Base-by-base conservation (phyloP, 2,888 invertebrate genomes). In the Lithosia quadra region DNA sequence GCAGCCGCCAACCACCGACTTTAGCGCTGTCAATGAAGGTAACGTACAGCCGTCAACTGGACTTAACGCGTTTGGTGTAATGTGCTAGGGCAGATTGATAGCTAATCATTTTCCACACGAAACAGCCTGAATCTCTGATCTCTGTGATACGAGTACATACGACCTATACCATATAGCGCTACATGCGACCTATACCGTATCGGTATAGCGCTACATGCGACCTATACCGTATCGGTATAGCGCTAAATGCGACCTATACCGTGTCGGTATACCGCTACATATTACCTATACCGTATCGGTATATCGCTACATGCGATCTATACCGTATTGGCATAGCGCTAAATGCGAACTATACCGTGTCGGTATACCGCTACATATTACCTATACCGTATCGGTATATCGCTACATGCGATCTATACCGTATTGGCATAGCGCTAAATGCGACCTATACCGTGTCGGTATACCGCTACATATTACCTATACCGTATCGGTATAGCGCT, bases 1-100 rank as follows among this genome's bases (percentile, higher is more conserved):
- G 39, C 68, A 62, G 55, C 72, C 73, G 56, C 78, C 61, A 69
- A 83, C 92, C 80, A 83, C 92, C 80, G 94, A 94, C 89, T 92
- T 93, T 90, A 93, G 93, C 93, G 93, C 94, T 92, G 93, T 94
- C 91, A 92, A 95, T 87, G 94, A 94, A 94, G 94, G 94, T 94
- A 91, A 86, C 81, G 81, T 75, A 74, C 90, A 86, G 92, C 82
- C 91, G 92, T 92, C 91, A 90, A 90, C 92, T 91, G 91, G 77
- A 82, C 65, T 74, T 59, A 39, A 60, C 67, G 53, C 69, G 71
- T 65, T 73, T 77, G 68, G 57, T 66, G 60, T 72, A 49, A 28
- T 28, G 28, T 28, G 28, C 33, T 22, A 57, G 7, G 11, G 24
- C 0, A 28, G 55, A 55, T 39, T 39, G 18, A 8, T 22, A 60